These are phyloP conservation scores for Nothobranchius furzeri DNA, from an alignment of 2,113 vertebrate genomes.

Conservation along the genomic window DNA sequence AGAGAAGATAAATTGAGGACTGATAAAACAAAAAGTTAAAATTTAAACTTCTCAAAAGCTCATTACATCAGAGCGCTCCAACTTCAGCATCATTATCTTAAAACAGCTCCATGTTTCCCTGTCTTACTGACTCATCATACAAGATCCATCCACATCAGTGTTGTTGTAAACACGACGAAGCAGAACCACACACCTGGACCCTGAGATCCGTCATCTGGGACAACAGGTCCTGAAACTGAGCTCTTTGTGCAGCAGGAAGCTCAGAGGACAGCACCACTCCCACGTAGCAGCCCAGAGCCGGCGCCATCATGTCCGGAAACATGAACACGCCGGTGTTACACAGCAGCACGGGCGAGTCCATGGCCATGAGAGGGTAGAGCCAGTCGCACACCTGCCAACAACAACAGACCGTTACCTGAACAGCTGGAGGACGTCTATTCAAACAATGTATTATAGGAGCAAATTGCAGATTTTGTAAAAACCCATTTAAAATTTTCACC, in stretches of 20 bases:
- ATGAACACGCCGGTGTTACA: slow-evolving; percentile 94
- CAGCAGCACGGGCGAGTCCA: slow-evolving; percentile 89
- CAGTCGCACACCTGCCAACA: slow-evolving; percentile 92
- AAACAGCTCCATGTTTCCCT: too few relatives aligned
- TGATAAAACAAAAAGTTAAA: too few relatives aligned
- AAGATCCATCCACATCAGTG: background rate
- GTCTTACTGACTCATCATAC: too few relatives aligned
- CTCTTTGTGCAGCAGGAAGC: slow-evolving; percentile 83
- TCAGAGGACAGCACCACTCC: slow-evolving; percentile 94
- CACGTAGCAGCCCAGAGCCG: slow-evolving; percentile 87
- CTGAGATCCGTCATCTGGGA: slow-evolving; percentile 93
- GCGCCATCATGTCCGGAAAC: slow-evolving; percentile 94
- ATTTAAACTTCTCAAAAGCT: too few relatives aligned
- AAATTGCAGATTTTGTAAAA: too few relatives aligned
- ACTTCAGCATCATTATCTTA: too few relatives aligned
- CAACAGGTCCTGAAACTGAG: slow-evolving; percentile 89
- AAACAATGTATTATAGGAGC: background rate
- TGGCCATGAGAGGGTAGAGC: slow-evolving; percentile 91
- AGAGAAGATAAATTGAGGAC: too few relatives aligned
- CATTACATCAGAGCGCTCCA: too few relatives aligned
- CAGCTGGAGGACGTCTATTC: background rate
- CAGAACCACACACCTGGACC: slow-evolving; percentile 85
- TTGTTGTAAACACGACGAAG: background rate
- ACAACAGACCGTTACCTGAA: background rate
- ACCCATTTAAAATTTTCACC: too few relatives aligned